phyloP scores from a whole-genome alignment of 2,797 vertebrate species.

The Microchirus variegatus region DNA sequence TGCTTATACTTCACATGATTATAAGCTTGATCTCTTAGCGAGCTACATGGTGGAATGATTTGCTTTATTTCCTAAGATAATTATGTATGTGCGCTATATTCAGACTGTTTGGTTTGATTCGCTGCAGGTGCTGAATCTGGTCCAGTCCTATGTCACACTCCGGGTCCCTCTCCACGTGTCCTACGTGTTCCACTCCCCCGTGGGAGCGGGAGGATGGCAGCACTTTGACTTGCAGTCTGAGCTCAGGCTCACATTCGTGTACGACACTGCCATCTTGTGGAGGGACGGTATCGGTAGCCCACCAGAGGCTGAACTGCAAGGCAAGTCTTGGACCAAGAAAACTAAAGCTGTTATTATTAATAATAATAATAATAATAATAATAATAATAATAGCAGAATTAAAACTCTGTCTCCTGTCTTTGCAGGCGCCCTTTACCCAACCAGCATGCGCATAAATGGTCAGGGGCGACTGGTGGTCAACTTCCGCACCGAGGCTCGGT shows the following conservation, averaged over 20 bases:
- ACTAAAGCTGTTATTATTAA: too few relatives aligned
- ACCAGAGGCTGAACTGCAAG: conserved; percentile 92
- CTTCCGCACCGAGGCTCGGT: conserved; percentile 93
- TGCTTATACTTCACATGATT: neutral
- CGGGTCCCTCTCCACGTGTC: conserved; percentile 93
- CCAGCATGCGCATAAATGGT: conserved; percentile 93
- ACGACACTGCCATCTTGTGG: conserved; percentile 99
- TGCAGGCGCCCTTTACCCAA: conserved; percentile 92
- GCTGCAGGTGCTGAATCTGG: conserved; percentile 91
- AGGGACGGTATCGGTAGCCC: conserved; percentile 93
- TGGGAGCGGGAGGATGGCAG: conserved; percentile 93
- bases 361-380: too few relatives aligned
- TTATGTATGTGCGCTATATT: too few relatives aligned
- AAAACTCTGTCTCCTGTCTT: conserved; percentile 10
- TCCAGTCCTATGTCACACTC: conserved; percentile 95
- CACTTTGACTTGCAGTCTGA: conserved; percentile 96
- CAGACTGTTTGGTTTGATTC: conserved; percentile 1
- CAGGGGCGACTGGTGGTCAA: conserved; percentile 93
- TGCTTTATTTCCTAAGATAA: too few relatives aligned
- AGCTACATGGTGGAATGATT: neutral
- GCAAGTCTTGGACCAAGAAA: conserved; percentile 65
- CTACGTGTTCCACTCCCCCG: conserved; percentile 94
- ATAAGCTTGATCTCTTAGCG: neutral
- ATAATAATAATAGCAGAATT: too few relatives aligned
- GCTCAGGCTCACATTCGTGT: conserved; percentile 95